Evolutionary conservation across 2,888 invertebrate species (phyloP), one percentile per base, ranked within the genome.

Genomic region (Trichacis sp.): DNA sequence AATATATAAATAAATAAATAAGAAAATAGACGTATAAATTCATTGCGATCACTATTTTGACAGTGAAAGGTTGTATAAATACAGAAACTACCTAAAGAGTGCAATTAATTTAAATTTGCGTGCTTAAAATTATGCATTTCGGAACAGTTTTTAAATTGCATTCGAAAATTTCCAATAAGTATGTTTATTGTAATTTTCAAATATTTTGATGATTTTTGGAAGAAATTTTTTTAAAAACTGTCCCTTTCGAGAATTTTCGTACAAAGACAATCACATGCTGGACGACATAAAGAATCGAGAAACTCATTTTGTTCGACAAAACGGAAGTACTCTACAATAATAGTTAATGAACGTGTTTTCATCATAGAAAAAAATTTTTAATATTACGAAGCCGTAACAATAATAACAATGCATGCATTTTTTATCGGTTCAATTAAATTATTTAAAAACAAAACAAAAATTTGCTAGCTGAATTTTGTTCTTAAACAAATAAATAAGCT

Each of bases 101-200:
- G 24, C 24, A 24, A 8, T 24, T 24, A 3, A 24, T n/a, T n/a
- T n/a, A n/a, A n/a, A n/a, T n/a, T 15, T 40, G 43, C 15, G 19
- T 19, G 43, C 43, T 43, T 43, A 17, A 8, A 43, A 43, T 11
- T 24, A 19, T 19, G 6, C 12, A 43, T 8, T 14, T 11, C 9
- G 2, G 43, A 43, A 43, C 43, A 43, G 43, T 43, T 43, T 43
- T 19, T 2, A 43, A 43, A 43, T 11, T 19, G 24, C 11, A 43
- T 2, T 14, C 14, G 11, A 43, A 43, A 43, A 43, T 5, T 43
- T 19, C 11, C 15, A 43, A 8, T 5, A 24, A 24, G 24, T 5
- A 24, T 24, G 24, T 24, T 5, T 24, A 24, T 5, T n/a, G n/a
- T 24, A 24, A 24, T 24, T 24, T 24, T 24, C 12, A 40, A 40